These are phyloP conservation scores for Trichacis sp. DNA, from an alignment of 2,888 invertebrate genomes.

Conservation along the genomic window DNA sequence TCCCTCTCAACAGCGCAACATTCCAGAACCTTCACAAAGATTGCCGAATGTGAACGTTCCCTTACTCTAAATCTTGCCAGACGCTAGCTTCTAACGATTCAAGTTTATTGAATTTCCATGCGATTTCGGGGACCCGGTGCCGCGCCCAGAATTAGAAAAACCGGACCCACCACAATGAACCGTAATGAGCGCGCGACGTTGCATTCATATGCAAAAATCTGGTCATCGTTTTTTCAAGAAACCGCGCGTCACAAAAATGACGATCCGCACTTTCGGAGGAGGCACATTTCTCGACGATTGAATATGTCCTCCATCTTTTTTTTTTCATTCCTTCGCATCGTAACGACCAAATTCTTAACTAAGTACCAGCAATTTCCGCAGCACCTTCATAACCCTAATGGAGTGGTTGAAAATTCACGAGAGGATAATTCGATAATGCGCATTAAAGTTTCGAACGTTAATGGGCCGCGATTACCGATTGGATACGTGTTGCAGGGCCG, in stretches of 20 bases:
- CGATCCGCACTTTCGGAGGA: background rate
- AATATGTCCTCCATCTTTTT: too few relatives aligned
- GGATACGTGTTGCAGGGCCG: conserved; percentile 56
- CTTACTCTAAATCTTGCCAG: too few relatives aligned
- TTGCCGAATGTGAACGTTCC: too few relatives aligned
- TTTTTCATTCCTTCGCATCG: too few relatives aligned
- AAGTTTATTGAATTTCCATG: too few relatives aligned
- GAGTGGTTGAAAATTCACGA: conserved; percentile 19
- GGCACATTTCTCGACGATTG: too few relatives aligned
- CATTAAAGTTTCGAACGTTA: conserved; percentile 38
- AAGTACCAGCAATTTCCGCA: background rate
- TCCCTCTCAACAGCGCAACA: too few relatives aligned
- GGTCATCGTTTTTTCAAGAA: conserved; percentile 2
- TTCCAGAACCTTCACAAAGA: too few relatives aligned
- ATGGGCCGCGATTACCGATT: conserved; percentile 58
- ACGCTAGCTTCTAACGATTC: too few relatives aligned
- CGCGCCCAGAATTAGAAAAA: conserved; percentile 57
- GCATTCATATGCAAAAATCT: conserved; percentile 57
- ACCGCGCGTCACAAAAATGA: conserved; percentile 16
- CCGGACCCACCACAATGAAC: conserved; percentile 60
- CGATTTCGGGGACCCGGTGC: conserved; percentile 27
- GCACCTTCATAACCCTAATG: background rate
- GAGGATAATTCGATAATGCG: conserved; percentile 53
- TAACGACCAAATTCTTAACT: background rate
- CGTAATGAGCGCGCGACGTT: conserved; percentile 56